These are phyloP conservation scores for Eupristina koningsbergeri DNA, from an alignment of 1,140 invertebrate genomes.

Conservation along the genomic window DNA sequence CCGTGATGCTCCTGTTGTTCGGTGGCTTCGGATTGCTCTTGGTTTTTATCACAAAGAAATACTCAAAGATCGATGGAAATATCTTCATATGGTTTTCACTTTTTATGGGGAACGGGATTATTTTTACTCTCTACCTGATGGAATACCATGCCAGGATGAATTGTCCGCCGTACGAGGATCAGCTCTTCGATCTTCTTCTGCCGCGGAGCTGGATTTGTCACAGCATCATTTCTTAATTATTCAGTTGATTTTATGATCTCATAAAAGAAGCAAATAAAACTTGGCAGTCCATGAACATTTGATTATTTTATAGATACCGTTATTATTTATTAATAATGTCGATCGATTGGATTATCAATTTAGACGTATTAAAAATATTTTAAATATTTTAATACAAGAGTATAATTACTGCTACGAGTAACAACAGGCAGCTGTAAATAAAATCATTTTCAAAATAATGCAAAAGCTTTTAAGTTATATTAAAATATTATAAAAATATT, in stretches of 20 bases:
- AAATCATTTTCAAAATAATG: background rate
- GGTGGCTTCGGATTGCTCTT: slow-evolving; percentile 76
- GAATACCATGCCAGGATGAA: slow-evolving; percentile 89
- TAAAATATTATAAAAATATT: background rate
- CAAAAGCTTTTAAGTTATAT: background rate
- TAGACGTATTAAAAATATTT: background rate
- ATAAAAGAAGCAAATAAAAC: slow-evolving; percentile 2
- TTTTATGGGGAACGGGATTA: slow-evolving; percentile 83
- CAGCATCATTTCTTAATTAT: slow-evolving; percentile 2
- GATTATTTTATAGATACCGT: background rate
- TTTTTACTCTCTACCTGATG: slow-evolving; percentile 86
- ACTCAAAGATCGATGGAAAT: slow-evolving; percentile 78
- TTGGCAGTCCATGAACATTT: background rate
- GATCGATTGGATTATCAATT: background rate
- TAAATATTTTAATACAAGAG: background rate
- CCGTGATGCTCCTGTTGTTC: slow-evolving; percentile 85
- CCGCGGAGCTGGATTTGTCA: slow-evolving; percentile 78
- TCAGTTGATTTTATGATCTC: background rate
- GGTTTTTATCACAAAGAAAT: slow-evolving; percentile 75
- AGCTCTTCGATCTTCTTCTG: slow-evolving; percentile 70
- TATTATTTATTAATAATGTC: background rate
- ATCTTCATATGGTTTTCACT: slow-evolving; percentile 86
- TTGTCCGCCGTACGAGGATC: slow-evolving; percentile 76
- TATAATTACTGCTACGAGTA: background rate
- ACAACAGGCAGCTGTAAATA: background rate